Percentiles rank a stretch among this genome's conserved stretches.
These are phyloP conservation scores for Mesembrinibis cayennensis DNA, from an alignment of 2,113 vertebrate species.

Conservation along the genomic window DNA sequence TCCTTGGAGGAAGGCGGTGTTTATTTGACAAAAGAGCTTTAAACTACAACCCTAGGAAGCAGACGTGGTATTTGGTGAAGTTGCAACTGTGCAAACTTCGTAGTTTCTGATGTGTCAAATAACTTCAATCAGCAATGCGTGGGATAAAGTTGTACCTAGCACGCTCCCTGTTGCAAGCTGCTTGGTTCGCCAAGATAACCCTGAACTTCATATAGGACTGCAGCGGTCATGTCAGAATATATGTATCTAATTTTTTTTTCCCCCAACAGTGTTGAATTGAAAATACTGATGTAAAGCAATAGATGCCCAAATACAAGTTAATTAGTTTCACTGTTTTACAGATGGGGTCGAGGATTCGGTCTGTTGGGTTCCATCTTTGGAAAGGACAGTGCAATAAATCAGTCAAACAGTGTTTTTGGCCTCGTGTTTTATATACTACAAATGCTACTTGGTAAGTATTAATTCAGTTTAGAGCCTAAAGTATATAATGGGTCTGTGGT, in stretches of 20 bases:
- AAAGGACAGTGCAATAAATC: conserved; percentile 96
- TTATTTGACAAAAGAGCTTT: background rate
- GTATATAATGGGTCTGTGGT: background rate
- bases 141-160: background rate
- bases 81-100: background rate
- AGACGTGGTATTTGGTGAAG: background rate
- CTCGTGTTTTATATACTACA: conserved; percentile 98
- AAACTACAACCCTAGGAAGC: background rate
- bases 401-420: conserved; percentile 98
- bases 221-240: background rate
- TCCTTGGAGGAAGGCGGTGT: background rate
- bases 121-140: background rate
- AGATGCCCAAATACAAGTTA: conserved; percentile 27
- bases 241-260: background rate
- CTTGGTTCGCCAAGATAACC: background rate
- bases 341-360: conserved; percentile 98
- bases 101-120: background rate
- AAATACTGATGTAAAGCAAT: background rate
- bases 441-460: conserved; percentile 93
- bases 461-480: background rate
- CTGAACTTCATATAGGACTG: background rate
- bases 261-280: background rate
- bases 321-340: conserved; percentile 76
- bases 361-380: conserved; percentile 97
- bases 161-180: background rate